phyloP scores from a whole-genome alignment of 1,140 invertebrate species.

The Hycleus cichorii region DNA sequence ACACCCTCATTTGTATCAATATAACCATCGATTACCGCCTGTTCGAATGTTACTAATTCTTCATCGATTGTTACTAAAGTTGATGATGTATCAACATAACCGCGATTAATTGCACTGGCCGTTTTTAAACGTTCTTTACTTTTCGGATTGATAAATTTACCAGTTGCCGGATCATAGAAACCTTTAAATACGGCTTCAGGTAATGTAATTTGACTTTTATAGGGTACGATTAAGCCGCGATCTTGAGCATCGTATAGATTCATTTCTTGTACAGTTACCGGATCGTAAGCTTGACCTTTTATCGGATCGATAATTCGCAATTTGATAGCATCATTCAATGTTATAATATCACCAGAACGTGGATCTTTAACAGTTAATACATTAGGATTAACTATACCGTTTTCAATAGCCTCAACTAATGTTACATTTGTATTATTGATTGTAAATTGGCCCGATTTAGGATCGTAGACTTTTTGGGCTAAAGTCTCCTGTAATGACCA shows the following conservation, averaged over 20 bases:
- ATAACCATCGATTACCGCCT: constrained; percentile 70
- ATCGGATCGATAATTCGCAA: constrained; percentile 73
- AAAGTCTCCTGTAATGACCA: constrained; percentile 80
- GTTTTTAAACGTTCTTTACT: constrained; percentile 65
- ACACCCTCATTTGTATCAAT: constrained; percentile 68
- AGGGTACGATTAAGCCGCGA: constrained; percentile 70
- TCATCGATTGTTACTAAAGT: constrained; percentile 69
- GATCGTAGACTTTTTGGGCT: constrained; percentile 72
- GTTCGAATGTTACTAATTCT: constrained; percentile 69
- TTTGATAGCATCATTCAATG: constrained; percentile 73
- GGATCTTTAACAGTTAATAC: constrained; percentile 77
- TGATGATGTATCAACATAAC: constrained; percentile 72
- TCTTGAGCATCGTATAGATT: constrained; percentile 73
- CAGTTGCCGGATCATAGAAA: constrained; percentile 67
- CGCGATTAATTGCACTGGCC: constrained; percentile 52
- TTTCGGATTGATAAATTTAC: constrained; percentile 61
- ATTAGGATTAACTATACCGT: constrained; percentile 66
- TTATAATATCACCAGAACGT: constrained; percentile 66
- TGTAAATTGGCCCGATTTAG: constrained; percentile 64
- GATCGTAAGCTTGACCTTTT: constrained; percentile 69
- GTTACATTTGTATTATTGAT: constrained; percentile 64
- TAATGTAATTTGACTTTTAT: constrained; percentile 73
- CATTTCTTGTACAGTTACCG: constrained; percentile 62
- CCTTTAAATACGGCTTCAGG: constrained; percentile 82
- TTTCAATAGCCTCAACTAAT: constrained; percentile 70